Base-by-base conservation (phyloP, 2,888 invertebrate species). In the Bombyx huttoni region DNA sequence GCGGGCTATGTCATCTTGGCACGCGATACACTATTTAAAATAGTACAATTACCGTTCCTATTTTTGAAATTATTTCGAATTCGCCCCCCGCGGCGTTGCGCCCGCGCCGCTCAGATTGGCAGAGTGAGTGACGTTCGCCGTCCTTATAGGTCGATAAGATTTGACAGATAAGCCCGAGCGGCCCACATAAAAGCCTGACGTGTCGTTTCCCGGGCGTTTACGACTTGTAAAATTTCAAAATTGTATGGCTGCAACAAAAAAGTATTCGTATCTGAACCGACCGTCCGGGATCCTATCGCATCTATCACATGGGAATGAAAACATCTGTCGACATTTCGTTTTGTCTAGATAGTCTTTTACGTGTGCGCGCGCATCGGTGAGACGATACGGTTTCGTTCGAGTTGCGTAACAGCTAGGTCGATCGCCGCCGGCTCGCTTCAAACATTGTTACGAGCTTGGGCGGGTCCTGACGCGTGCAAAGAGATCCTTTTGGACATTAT, bases 131-230 rank as follows among this genome's bases (percentile, higher is more conserved):
- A 88, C 88, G 86, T 83, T 68, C 73, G 78, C 86, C 75, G 83
- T 85, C 86, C 86, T 78, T 84, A 85, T 84, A 81, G 85, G 84
- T 78, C 79, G 87, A 88, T 87, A 81, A 87, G 87, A 88, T 87
- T 75, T 80, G 80, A 81, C 79, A 74, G 86, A 85, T 86, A 86
- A 71, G 70, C 63, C 51, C 65, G 72, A 69, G 80, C 83, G 83
- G 80, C 72, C 67, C 75, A 80, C 77, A 78, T 86, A 76, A 85
- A 83, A 87, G 83, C 73, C 12, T 68, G 74, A 79, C 78, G 71
- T 80, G 78, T 83, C 83, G 70, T 73, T 75, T 72, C 74, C 71
- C 69, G 69, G 74, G 67, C 70, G 68, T 80, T 77, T 78, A 71
- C 65, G 68, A 74, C 75, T 81, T 81, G 78, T 81, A 81, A 79